A percentile compares a stretch with the other conserved stretches of the same genome.
phyloP scores from a whole-genome alignment of 2,888 invertebrate species.

The Trilocha varians region DNA sequence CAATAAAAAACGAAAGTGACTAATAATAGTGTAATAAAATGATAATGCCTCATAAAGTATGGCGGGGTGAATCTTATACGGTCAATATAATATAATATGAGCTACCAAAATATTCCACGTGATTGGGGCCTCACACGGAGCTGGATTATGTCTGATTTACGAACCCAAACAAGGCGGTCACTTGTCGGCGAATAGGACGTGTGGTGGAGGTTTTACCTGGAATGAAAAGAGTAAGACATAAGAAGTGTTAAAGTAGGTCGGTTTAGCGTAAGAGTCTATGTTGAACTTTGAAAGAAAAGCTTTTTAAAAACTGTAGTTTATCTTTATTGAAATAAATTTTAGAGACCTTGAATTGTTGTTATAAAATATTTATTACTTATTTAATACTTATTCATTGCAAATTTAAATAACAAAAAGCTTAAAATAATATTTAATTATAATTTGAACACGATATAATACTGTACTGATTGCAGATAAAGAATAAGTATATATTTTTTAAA shows the following conservation, averaged over 20 bases:
- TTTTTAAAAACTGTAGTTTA: too few species aligned
- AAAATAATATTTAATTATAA: too few species aligned
- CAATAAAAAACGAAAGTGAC: neutral
- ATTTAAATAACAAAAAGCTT: too few species aligned
- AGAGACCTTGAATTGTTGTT: too few species aligned
- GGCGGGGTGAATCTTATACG: conserved; percentile 23
- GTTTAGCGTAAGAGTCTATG: too few species aligned
- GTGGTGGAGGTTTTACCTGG: conserved; percentile 17
- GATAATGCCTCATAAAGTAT: conserved; percentile 17
- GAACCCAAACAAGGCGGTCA: conserved; percentile 24
- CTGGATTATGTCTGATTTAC: conserved; percentile 46
- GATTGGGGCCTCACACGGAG: conserved; percentile 28
- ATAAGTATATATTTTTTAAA: too few species aligned
- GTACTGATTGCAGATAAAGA: too few species aligned
- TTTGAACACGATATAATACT: too few species aligned
- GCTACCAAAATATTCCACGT: conserved; percentile 18
- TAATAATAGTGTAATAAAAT: conserved; percentile 3
- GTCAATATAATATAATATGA: conserved; percentile 15
- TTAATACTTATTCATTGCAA: too few species aligned
- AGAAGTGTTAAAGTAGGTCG: neutral
- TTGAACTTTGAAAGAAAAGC: too few species aligned
- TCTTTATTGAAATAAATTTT: too few species aligned
- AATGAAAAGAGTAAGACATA: conserved; percentile 17
- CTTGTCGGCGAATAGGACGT: conserved; percentile 9
- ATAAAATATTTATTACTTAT: too few species aligned